Base-by-base conservation (phyloP, 1,140 invertebrate genomes). In the Lepidurus arcticus region DNA sequence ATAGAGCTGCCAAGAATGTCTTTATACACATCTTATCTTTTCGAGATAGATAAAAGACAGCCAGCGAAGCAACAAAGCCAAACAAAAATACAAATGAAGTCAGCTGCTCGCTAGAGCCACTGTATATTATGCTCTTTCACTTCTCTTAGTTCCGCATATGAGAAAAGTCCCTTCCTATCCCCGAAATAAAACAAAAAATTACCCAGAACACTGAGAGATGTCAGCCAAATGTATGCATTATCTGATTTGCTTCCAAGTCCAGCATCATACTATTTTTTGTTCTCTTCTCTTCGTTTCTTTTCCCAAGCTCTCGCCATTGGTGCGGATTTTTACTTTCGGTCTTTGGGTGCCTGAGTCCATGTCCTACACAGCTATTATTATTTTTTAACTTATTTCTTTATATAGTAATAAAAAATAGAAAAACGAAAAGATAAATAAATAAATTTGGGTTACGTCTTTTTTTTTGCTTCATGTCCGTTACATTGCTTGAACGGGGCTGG, bases 1-100 rank as follows among this genome's bases (percentile, higher is more conserved):
- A 73, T 73, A 73, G 73, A 24, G 21, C 34, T 73, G 34, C 34
- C 73, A 21, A 73, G 34, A 21, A 75, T 75, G 34, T 44, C 42
- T 34, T n/a, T 21, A 75, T 44, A 75, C 74, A 42, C 34, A 42
- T 24, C 53, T 73, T 16, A 4, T 16, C 53, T 73, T 16, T 16
- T 24, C 24, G 16, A 42, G 34, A 43, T 21, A 75, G 42, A 34
- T 43, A 43, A 13, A 75, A 75, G 42, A 75, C 44, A 74, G 53
- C 73, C 10, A n/a, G 73, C n/a, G 9, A 74, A 11, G 13, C 34
- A 34, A 34, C 34, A 34, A 3, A 34, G 34, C 34, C 34, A 34
- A 34, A 34, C 34, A 34, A 34, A 26, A 34, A 34, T 34, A 34
- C 34, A 34, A 34, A 34, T 34, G 2, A 34, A 34, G 34, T 34